Conservation (phyloP, 2,797 vertebrate species). For the Oophaga sylvatica region DNA sequence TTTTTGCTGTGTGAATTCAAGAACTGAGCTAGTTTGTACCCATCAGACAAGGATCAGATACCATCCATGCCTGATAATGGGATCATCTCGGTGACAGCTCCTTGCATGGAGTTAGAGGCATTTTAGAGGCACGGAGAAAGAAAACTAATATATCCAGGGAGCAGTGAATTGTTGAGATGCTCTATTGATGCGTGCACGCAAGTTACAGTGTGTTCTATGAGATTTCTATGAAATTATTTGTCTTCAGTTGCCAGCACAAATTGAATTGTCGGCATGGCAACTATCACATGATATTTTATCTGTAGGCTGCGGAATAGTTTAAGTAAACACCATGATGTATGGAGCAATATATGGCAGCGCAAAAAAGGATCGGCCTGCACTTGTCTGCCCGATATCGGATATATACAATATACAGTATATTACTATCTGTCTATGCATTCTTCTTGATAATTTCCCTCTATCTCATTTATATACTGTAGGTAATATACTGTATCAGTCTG, state of each 20-base stretch:
- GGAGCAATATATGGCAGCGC: slow-evolving; percentile 34
- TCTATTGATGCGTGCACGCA: slow-evolving; percentile 17
- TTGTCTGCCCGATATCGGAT: slow-evolving; percentile 3
- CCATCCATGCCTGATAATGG: neutral
- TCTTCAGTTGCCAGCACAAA: slow-evolving; percentile 43
- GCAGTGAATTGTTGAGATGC: slow-evolving; percentile 1
- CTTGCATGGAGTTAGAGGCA: neutral
- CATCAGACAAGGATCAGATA: neutral
- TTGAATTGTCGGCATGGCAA: slow-evolving; percentile 61
- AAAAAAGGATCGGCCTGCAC: neutral
- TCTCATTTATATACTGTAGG: neutral
- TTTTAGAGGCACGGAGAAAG: neutral
- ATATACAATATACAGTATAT: neutral
- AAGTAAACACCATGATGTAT: slow-evolving; percentile 52
- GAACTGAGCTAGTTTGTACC: neutral
- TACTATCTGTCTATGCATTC: neutral
- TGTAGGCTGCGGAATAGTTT: slow-evolving; percentile 53
- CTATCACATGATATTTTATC: slow-evolving; percentile 55
- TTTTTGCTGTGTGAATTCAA: too few relatives aligned
- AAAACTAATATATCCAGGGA: neutral
- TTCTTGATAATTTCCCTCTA: neutral
- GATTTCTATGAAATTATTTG: slow-evolving; percentile 51
- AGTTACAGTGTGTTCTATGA: slow-evolving; percentile 31
- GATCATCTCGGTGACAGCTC: neutral
- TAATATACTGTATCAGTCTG: too few relatives aligned